Conservation (phyloP, 1,140 invertebrate genomes). For the Megalonaias nervosa region DNA sequence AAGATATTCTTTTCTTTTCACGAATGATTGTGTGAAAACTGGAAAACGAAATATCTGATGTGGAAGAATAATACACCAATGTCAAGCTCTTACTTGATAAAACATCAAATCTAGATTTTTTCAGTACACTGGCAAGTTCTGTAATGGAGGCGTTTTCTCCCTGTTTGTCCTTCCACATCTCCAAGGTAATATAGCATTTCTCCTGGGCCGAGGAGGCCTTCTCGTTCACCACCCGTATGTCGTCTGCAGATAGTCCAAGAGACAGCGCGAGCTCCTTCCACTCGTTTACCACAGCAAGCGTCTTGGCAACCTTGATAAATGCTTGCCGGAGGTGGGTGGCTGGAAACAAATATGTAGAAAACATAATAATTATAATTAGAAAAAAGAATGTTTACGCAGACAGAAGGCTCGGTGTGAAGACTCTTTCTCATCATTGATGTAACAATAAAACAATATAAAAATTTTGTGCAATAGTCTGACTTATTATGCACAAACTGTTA, state of each 20-base stretch:
- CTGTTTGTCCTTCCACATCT: constrained; percentile 6
- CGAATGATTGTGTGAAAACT: too few relatives aligned
- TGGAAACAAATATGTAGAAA: constrained; percentile 3
- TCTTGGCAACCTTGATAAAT: constrained; percentile 30
- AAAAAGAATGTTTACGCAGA: too few relatives aligned
- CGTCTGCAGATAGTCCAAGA: constrained; percentile 9
- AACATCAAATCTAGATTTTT: background rate
- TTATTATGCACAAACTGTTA: too few relatives aligned
- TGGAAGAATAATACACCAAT: too few relatives aligned
- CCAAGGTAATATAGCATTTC: constrained; percentile 23
- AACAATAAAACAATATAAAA: too few relatives aligned
- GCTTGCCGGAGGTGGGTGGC: constrained; percentile 24
- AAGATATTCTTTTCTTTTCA: too few relatives aligned
- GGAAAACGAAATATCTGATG: too few relatives aligned
- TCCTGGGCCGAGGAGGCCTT: constrained; percentile 19
- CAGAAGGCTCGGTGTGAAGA: too few relatives aligned
- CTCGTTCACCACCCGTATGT: constrained; percentile 15
- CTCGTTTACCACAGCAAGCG: constrained; percentile 6
- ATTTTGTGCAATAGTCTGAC: too few relatives aligned
- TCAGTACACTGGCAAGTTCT: constrained; percentile 7
- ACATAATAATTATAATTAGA: too few relatives aligned
- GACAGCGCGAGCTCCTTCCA: constrained; percentile 21
- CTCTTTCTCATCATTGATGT: too few relatives aligned
- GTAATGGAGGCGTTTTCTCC: constrained; percentile 26
- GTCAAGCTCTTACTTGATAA: too few relatives aligned